Base-by-base conservation (phyloP, 2,797 vertebrate genomes). In the Lacerta bilineata region DNA sequence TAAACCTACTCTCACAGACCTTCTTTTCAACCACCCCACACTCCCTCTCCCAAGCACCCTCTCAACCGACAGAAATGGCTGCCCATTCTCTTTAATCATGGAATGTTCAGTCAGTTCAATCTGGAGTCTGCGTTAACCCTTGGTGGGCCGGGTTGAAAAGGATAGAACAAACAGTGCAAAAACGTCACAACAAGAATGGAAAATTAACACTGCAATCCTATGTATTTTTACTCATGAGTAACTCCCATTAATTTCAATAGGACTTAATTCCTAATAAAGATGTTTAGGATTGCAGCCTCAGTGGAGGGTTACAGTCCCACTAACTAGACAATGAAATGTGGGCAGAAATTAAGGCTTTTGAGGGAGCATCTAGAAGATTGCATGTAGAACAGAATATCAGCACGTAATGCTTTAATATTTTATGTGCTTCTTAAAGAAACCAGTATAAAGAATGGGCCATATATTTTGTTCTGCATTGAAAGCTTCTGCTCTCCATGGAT, bases 231-330 rank as follows among this genome's bases (percentile, higher is more conserved):
- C 50, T 55, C 50, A 55, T 13, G 13, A 55, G 50, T 55, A 55
- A 55, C 13, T 55, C 13, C 50, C 3, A 55, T 55, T 55, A 15
- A 15, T 11, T 72, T 18, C 69, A 72, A 18, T 72, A 33, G 7
- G n/a, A 72, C 69, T 36, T 72, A 33, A 4, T 72, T 17, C 69
- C n/a, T 17, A 72, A 5, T 71, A 71, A 33, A 71, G 29, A 33
- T 33, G n/a, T 17, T 33, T 33, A 33, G 69, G 69, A 29, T 72
- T 72, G n/a, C n/a, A 72, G 9, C 68, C 27, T 10, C 50, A 77
- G 20, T 86, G 84, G 87, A 83, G 72, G 87, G 86, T 13, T 29
- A 9, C 41, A 93, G 18, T 77, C 13, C 76, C 84, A 86, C 29
- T 55, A 15, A 55, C 13, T 55, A 55, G 50, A 83, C 61, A 86